phyloP scores from a whole-genome alignment of 2,797 vertebrate genomes.

The Phoebastria nigripes region DNA sequence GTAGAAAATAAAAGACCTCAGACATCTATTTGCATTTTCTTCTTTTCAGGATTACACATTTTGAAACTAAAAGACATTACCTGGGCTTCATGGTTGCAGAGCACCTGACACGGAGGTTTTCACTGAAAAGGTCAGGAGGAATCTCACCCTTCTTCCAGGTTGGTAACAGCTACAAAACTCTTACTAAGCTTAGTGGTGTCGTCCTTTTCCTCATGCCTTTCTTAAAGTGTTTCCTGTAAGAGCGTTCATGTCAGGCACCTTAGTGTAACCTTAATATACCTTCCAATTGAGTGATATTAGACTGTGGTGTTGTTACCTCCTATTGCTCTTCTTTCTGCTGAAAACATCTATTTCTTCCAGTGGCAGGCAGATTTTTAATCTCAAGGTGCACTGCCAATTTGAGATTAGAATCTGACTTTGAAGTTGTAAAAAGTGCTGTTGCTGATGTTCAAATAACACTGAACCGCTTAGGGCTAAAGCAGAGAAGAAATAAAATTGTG shows the following conservation, averaged over 20 bases:
- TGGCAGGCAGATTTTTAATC: slow-evolving; percentile 13
- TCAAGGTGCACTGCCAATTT: background rate
- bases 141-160: background rate
- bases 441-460: slow-evolving; percentile 25
- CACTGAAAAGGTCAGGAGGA: background rate
- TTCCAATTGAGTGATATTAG: background rate
- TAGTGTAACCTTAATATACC: background rate
- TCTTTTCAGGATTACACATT: background rate
- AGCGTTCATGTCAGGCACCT: background rate
- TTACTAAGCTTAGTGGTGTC: background rate
- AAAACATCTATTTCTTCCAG: background rate
- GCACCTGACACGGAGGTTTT: accelerated
- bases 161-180: background rate
- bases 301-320: background rate
- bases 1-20: background rate
- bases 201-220: background rate
- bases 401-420: slow-evolving; percentile 42
- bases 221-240: background rate
- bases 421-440: background rate
- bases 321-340: background rate
- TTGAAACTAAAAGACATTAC: background rate
- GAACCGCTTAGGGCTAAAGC: slow-evolving; percentile 11
- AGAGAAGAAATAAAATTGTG: slow-evolving; percentile 35
- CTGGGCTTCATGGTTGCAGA: background rate
- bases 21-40: background rate